Percentiles rank a stretch among this genome's conserved stretches.
Conservation (phyloP, 1,140 invertebrate species). For the Drosophila trapezifrons region DNA sequence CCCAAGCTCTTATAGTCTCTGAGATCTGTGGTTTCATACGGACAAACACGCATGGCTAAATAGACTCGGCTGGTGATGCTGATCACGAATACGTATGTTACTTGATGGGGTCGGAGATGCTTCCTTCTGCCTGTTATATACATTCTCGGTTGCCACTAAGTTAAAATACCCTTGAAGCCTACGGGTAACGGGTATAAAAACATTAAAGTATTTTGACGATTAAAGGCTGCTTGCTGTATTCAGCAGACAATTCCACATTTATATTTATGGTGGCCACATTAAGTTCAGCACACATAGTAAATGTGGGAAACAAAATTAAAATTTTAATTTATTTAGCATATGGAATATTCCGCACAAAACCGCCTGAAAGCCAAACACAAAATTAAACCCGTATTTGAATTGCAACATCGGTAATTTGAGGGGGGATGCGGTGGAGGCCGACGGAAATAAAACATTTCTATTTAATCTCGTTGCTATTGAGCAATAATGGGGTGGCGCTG, state of each 20-base stretch:
- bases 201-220: conserved; percentile 35
- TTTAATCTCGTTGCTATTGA: conserved; percentile 34
- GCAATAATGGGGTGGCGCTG: conserved; percentile 1
- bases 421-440: background rate
- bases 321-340: conserved; percentile 78
- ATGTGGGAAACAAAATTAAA: conserved; percentile 51
- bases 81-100: too few species aligned
- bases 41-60: too few species aligned
- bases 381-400: conserved; percentile 65
- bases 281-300: conserved; percentile 24
- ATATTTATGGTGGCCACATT: conserved; percentile 51
- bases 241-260: conserved; percentile 50
- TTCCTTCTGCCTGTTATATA: too few species aligned
- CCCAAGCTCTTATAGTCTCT: too few species aligned
- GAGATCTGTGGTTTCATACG: too few species aligned
- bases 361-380: conserved; percentile 46
- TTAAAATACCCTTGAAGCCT: too few species aligned
- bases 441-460: conserved; percentile 49
- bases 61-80: too few species aligned
- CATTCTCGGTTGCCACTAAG: too few species aligned
- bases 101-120: too few species aligned
- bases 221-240: conserved; percentile 18
- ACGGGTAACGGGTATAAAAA: too few species aligned
- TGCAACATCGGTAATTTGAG: conserved; percentile 30
- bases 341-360: conserved; percentile 62